A percentile compares a stretch with the other conserved stretches of the same genome.
phyloP scores from a whole-genome alignment of 2,888 invertebrate species.

The Ennomos erosarius region DNA sequence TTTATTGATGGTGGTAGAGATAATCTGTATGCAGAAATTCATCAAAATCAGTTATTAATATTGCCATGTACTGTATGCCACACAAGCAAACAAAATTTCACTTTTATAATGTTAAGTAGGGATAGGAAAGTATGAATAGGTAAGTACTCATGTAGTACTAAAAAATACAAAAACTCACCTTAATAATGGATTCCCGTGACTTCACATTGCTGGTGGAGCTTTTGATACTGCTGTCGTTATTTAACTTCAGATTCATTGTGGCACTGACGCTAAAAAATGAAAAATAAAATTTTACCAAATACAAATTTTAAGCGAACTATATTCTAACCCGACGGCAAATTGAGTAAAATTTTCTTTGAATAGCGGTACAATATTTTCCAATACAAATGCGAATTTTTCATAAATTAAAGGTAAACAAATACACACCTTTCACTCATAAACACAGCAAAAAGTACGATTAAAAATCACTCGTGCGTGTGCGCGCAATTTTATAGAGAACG shows the following conservation, averaged over 20 bases:
- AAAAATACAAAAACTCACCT: slow-evolving; percentile 53
- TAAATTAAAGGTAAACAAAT: slow-evolving; percentile 8
- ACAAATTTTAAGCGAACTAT: background rate
- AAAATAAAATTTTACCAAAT: slow-evolving; percentile 16
- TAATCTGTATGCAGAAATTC: too few species aligned
- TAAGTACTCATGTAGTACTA: background rate
- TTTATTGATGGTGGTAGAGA: too few species aligned
- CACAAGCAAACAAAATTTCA: too few species aligned
- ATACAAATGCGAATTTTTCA: too few species aligned
- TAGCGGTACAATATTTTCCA: too few species aligned
- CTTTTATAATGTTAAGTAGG: too few species aligned
- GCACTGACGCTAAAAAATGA: slow-evolving; percentile 47
- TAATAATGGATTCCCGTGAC: slow-evolving; percentile 63
- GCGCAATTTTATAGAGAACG: slow-evolving; percentile 57
- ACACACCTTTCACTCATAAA: slow-evolving; percentile 65
- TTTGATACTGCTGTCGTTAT: slow-evolving; percentile 64
- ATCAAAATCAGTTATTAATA: too few species aligned
- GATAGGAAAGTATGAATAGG: too few species aligned
- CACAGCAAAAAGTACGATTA: slow-evolving; percentile 31
- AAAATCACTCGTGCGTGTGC: slow-evolving; percentile 50
- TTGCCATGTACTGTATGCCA: too few species aligned
- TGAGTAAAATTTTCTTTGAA: too few species aligned
- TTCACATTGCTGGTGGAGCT: slow-evolving; percentile 57
- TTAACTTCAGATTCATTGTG: slow-evolving; percentile 75
- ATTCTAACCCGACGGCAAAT: background rate